Conservation (phyloP, 1,140 invertebrate genomes). For the Drosophila novamexicana region DNA sequence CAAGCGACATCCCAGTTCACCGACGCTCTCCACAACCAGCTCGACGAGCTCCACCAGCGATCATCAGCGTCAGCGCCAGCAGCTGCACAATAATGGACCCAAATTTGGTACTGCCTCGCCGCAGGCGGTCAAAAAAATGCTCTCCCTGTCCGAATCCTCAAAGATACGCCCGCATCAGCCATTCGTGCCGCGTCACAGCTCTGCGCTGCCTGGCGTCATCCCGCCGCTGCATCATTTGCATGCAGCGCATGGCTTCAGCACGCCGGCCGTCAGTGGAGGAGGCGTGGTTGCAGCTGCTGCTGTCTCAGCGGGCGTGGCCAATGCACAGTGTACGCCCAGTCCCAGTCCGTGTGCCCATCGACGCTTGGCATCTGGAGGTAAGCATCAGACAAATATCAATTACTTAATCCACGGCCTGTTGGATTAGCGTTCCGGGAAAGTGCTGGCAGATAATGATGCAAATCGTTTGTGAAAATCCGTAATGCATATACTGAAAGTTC, state of each 20-base stretch:
- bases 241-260: slow-evolving; percentile 58
- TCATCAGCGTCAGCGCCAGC: slow-evolving; percentile 91
- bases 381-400: neutral
- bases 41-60: slow-evolving; percentile 95
- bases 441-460: neutral
- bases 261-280: slow-evolving; percentile 27
- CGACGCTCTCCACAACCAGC: slow-evolving; percentile 93
- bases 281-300: slow-evolving; percentile 28
- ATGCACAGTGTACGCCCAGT: slow-evolving; percentile 67
- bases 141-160: slow-evolving; percentile 93
- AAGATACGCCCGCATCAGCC: slow-evolving; percentile 95
- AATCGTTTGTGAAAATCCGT: too few relatives aligned
- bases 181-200: slow-evolving; percentile 62
- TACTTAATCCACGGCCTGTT: neutral
- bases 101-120: slow-evolving; percentile 96
- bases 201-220: slow-evolving; percentile 53
- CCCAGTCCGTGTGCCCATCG: slow-evolving; percentile 88
- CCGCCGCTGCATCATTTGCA: slow-evolving; percentile 74
- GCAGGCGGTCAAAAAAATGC: slow-evolving; percentile 96
- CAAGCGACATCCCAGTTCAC: slow-evolving; percentile 87
- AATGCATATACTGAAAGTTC: neutral
- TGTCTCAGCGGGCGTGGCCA: slow-evolving; percentile 36
- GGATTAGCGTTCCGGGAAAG: slow-evolving; percentile 10
- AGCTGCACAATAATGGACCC: slow-evolving; percentile 89
- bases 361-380: slow-evolving; percentile 86